These are phyloP conservation scores for Galaxea fascicularis DNA, from an alignment of 92 coral and sea anemone genomes.

Conservation along the genomic window DNA sequence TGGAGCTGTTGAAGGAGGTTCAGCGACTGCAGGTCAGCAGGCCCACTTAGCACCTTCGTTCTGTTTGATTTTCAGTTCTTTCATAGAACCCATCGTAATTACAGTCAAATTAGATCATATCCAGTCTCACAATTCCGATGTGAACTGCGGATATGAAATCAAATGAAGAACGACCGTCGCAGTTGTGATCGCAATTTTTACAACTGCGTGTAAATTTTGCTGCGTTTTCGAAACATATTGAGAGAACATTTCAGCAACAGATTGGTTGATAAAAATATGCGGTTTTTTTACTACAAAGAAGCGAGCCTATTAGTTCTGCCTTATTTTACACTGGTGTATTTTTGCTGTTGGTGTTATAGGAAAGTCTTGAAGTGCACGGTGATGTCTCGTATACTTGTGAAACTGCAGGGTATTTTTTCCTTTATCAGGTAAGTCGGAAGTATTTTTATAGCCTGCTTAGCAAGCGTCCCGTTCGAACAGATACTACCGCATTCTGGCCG, in stretches of 20 bases:
- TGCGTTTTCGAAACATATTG: no score
- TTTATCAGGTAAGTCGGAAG: constrained; percentile 83
- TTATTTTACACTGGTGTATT: background rate
- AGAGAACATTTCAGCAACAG: no score
- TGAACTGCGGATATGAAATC: no score
- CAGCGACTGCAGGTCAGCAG: constrained; percentile 89
- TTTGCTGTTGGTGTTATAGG: constrained; percentile 56
- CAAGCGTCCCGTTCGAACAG: no score
- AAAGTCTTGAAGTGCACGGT: constrained; percentile 97
- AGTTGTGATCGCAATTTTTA: no score
- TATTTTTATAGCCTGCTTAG: background rate
- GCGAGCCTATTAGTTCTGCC: background rate
- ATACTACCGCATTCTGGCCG: no score
- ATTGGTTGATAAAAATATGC: background rate
- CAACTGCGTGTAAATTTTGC: no score
- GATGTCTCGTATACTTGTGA: constrained; percentile 99
- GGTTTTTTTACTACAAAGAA: background rate
- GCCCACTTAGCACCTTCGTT: no score
- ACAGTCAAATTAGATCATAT: background rate
- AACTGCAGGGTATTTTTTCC: constrained; percentile 97
- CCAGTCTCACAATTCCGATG: no score
- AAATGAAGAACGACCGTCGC: no score
- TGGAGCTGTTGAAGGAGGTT: constrained; percentile 93
- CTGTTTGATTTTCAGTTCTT: background rate
- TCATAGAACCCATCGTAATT: background rate